Evolutionary conservation across 2,888 invertebrate genomes (phyloP).

Genomic region (Plutella xylostella): DNA sequence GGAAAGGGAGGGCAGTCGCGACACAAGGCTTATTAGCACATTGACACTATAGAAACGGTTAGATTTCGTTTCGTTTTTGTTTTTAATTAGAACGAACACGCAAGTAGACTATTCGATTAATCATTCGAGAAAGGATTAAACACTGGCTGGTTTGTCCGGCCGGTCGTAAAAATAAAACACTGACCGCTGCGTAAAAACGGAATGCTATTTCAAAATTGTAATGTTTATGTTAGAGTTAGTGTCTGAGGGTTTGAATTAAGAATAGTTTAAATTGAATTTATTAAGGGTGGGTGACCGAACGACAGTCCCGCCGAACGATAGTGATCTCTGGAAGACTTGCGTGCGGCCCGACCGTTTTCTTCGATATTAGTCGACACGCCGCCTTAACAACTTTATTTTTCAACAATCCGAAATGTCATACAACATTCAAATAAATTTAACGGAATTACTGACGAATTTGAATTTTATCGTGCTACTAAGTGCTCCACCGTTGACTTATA

Average conservation of each 20-base stretch:
- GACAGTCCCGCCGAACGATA: conserved; percentile 12
- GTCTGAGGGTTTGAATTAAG: not conserved
- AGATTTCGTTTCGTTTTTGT: conserved; percentile 8
- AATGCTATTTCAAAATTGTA: not conserved
- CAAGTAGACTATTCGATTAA: conserved; percentile 2
- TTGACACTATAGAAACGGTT: conserved; percentile 16
- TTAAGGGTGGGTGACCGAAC: conserved; percentile 5
- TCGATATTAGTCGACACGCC: conserved; percentile 10
- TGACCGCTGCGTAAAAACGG: not conserved
- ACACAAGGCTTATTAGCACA: conserved; percentile 26
- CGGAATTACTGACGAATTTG: conserved; percentile 41
- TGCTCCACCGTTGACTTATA: conserved; percentile 10
- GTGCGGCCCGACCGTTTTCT: conserved; percentile 16
- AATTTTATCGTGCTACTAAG: conserved; percentile 41
- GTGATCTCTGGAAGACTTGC: conserved; percentile 14
- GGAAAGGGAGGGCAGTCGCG: conserved; percentile 25
- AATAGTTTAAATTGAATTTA: too few relatives aligned
- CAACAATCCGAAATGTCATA: conserved; percentile 34
- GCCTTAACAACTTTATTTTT: conserved; percentile 56
- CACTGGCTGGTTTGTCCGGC: not conserved
- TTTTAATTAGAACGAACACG: conserved; percentile 9
- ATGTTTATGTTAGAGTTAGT: not conserved
- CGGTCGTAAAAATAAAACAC: not conserved
- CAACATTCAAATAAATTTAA: conserved; percentile 34
- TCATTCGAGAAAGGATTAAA: conserved; percentile 3